phyloP scores from a whole-genome alignment of 2,113 vertebrate species.

The Acanthochromis polyacanthus region DNA sequence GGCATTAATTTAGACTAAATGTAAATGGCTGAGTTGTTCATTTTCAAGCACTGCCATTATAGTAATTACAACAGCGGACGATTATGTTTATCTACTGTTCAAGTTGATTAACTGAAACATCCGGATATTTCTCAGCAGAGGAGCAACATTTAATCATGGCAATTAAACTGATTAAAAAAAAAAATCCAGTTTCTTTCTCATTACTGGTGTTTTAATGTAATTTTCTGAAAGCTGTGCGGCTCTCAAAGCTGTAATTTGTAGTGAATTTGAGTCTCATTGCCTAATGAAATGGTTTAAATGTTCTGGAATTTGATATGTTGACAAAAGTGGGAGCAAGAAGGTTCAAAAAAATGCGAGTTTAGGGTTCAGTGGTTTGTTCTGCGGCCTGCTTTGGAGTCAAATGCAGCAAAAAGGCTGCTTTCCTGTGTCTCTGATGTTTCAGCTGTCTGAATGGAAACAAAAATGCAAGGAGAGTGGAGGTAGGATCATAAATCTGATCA shows the following conservation, averaged over 20 bases:
- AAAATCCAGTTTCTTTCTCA: constrained; percentile 34
- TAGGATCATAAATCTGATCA: not conserved
- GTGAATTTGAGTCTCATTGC: constrained; percentile 12
- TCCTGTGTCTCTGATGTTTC: not conserved
- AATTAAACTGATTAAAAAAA: constrained; percentile 48
- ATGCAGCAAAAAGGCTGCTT: not conserved
- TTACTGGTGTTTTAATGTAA: constrained; percentile 39
- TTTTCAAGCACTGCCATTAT: constrained; percentile 50
- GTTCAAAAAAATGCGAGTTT: not conserved
- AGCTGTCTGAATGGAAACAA: not conserved
- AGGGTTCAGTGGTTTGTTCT: not conserved
- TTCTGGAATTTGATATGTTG: constrained; percentile 19
- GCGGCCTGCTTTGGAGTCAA: too few species aligned
- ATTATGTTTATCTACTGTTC: constrained; percentile 55
- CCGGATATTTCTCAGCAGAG: constrained; percentile 36
- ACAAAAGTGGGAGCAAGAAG: not conserved
- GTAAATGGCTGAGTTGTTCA: constrained; percentile 27
- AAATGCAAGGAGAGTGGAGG: not conserved
- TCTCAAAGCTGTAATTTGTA: constrained; percentile 27
- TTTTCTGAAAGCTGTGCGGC: constrained; percentile 30
- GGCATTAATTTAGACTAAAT: constrained; percentile 45
- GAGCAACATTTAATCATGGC: constrained; percentile 57
- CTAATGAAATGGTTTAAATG: constrained; percentile 37
- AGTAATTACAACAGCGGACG: constrained; percentile 61
- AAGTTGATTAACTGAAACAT: constrained; percentile 61